Conservation (phyloP, 2,888 invertebrate genomes). For the Andrena camellia region DNA sequence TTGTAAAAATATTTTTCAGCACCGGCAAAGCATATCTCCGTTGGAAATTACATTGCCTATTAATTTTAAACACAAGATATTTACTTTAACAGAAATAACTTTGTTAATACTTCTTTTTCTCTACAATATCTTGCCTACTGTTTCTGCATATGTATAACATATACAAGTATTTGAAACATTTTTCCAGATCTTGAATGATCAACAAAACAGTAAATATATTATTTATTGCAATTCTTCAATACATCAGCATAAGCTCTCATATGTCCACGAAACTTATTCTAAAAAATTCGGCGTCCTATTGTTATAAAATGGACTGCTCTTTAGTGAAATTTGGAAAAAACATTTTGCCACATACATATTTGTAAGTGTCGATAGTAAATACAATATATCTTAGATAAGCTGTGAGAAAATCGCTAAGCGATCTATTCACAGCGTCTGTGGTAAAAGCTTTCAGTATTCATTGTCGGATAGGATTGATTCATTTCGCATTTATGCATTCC, state of each 20-base stretch:
- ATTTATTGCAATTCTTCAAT: no score
- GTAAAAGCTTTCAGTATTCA: conserved; percentile 2
- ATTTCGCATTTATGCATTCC: background rate
- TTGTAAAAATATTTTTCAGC: background rate
- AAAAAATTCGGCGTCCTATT: no score
- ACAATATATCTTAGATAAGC: background rate
- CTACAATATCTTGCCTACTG: background rate
- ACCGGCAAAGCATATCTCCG: background rate
- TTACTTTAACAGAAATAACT: background rate
- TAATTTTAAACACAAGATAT: background rate
- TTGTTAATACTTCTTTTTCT: background rate
- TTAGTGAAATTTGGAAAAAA: no score
- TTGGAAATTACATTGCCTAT: no score
- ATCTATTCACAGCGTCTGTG: background rate
- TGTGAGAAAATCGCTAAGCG: background rate
- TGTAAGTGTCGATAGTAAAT: background rate
- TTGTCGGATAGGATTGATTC: conserved; percentile 5
- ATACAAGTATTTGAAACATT: background rate
- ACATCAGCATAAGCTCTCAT: no score
- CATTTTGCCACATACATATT: background rate
- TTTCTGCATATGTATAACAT: no score
- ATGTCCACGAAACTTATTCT: no score
- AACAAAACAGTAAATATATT: no score
- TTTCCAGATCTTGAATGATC: background rate
- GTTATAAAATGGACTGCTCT: no score